Evolutionary conservation across 1,140 invertebrate genomes (phyloP).

Genomic region (Parasteatoda tepidariorum): DNA sequence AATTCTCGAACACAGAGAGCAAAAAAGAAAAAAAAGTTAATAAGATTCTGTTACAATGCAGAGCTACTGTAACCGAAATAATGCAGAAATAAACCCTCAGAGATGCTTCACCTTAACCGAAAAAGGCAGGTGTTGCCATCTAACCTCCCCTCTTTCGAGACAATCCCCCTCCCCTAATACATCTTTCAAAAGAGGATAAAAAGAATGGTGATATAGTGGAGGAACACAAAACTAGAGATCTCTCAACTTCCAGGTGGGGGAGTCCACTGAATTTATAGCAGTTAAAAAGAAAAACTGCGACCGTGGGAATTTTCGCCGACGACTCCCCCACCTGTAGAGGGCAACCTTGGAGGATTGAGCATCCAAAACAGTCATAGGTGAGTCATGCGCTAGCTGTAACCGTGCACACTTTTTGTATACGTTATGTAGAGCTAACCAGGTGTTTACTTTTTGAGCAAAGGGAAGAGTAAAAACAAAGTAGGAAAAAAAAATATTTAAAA

Average conservation of each 20-base stretch:
- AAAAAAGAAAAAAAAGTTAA: no score
- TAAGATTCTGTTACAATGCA: no score
- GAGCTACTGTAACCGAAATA: no score
- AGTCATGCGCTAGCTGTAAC: background rate
- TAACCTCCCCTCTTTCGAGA: background rate
- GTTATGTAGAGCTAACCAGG: background rate
- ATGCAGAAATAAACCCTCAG: no score
- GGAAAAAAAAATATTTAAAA: no score
- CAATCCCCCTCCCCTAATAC: background rate
- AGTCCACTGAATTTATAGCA: slow-evolving; percentile 5
- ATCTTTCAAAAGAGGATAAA: slow-evolving; percentile 28
- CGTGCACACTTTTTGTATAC: background rate
- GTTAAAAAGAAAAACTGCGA: slow-evolving; percentile 3
- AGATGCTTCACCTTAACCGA: slow-evolving; percentile 20
- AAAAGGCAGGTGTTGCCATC: slow-evolving; percentile 33
- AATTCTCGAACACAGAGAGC: no score
- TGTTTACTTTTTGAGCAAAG: slow-evolving; percentile 25
- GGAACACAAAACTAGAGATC: background rate
- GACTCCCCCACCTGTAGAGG: slow-evolving; percentile 40
- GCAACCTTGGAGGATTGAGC: background rate
- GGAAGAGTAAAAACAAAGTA: background rate
- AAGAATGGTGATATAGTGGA: slow-evolving; percentile 3
- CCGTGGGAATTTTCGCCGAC: slow-evolving; percentile 38
- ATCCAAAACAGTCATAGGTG: background rate
- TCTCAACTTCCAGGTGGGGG: slow-evolving; percentile 51